Evolutionary conservation across 1,140 invertebrate genomes (phyloP).

Genomic region (Lithobius niger): DNA sequence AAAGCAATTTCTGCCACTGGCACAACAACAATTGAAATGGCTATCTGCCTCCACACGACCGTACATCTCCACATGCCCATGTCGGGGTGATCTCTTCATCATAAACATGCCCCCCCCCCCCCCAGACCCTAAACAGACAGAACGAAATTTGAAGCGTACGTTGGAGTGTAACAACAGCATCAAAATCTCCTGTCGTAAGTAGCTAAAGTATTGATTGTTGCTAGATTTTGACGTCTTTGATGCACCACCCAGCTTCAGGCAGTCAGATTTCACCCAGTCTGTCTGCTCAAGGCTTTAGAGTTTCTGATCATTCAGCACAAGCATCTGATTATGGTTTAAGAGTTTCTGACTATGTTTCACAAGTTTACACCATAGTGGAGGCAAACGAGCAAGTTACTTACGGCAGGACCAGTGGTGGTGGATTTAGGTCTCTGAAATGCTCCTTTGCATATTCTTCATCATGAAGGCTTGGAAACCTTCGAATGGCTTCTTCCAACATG

Average conservation of each 20-base stretch:
- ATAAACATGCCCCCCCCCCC: no score
- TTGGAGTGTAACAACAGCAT: no score
- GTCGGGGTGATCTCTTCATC: no score
- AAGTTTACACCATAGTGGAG: no score
- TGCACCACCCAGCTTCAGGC: not conserved
- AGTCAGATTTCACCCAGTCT: not conserved
- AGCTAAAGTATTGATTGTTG: no score
- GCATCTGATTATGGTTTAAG: not conserved
- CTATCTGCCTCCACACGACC: no score
- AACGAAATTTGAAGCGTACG: no score
- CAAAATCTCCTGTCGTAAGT: no score
- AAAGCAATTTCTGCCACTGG: no score
- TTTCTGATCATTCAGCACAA: not conserved
- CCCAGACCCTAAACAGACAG: no score
- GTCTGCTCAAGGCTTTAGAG: not conserved
- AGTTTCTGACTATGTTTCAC: not conserved
- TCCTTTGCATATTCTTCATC: constrained; percentile 46
- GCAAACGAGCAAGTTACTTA: constrained; percentile 34
- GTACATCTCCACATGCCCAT: no score
- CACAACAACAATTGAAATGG: no score
- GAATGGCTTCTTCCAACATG: constrained; percentile 42
- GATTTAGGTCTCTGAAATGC: constrained; percentile 35
- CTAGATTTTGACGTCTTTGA: not conserved
- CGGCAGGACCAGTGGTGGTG: constrained; percentile 50
- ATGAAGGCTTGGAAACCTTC: constrained; percentile 56